Evolutionary conservation across 2,113 vertebrate genomes (phyloP).

Genomic region (Actenoides lindsayi): DNA sequence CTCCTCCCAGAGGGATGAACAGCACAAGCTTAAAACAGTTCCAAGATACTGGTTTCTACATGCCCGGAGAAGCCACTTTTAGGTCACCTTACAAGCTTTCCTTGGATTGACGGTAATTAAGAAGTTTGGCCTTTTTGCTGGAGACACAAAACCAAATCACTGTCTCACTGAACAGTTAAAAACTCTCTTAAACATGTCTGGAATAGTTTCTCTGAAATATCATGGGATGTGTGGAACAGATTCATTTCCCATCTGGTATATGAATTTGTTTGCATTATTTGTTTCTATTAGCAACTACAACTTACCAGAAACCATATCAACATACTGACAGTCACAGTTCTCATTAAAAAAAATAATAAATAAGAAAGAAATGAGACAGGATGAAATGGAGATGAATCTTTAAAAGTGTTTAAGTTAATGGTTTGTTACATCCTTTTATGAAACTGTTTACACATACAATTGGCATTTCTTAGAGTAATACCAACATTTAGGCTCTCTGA

Average conservation of each 20-base stretch:
- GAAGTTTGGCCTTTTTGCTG: background rate
- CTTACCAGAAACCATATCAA: slow-evolving; percentile 5
- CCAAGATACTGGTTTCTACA: background rate
- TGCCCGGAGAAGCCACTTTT: background rate
- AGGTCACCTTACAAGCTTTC: slow-evolving; percentile 3
- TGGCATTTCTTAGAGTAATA: background rate
- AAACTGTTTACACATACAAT: background rate
- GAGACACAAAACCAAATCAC: background rate
- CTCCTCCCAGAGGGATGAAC: background rate
- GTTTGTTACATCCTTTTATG: background rate
- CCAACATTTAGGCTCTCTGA: background rate
- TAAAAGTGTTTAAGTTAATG: background rate
- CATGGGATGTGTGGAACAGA: slow-evolving; percentile 27
- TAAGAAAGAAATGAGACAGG: background rate
- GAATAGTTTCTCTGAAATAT: slow-evolving; percentile 61
- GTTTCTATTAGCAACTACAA: slow-evolving; percentile 67
- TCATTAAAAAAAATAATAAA: background rate
- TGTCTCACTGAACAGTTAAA: slow-evolving; percentile 13
- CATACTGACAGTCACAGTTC: background rate
- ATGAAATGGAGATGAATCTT: background rate
- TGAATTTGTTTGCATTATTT: slow-evolving; percentile 62
- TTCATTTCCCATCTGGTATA: slow-evolving; percentile 56
- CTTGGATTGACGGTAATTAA: background rate
- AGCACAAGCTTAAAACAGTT: background rate
- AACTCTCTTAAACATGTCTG: slow-evolving; percentile 7